phyloP scores from a whole-genome alignment of 2,113 vertebrate species.

The Lynx canadensis region DNA sequence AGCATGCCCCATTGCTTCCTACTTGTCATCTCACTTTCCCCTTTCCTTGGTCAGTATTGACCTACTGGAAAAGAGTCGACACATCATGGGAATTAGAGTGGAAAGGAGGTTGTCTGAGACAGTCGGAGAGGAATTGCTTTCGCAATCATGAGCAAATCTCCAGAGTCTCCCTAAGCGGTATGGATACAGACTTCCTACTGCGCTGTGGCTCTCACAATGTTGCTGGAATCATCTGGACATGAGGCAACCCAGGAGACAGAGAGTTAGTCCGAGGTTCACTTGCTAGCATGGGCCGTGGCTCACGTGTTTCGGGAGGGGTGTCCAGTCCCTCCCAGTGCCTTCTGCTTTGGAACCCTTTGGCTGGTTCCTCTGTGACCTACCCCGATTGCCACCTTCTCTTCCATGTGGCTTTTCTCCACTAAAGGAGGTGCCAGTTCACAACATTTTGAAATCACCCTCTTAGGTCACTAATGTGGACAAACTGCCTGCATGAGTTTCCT shows the following conservation, averaged over 20 bases:
- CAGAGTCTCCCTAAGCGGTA: accelerated
- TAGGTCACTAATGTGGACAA: too few relatives aligned
- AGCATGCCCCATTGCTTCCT: accelerated
- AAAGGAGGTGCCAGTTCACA: neutral
- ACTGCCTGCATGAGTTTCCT: neutral
- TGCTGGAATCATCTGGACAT: accelerated
- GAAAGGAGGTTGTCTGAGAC: too few relatives aligned
- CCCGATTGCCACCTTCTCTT: accelerated
- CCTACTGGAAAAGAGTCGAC: neutral
- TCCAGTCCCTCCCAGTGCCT: accelerated
- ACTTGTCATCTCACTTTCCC: accelerated
- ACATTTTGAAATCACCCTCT: neutral
- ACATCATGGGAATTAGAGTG: accelerated
- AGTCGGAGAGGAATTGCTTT: neutral
- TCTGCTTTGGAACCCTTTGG: neutral
- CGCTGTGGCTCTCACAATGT: accelerated
- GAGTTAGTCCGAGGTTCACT: accelerated
- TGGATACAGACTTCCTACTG: neutral
- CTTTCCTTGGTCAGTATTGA: neutral
- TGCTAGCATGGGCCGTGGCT: accelerated
- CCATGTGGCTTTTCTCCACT: neutral
- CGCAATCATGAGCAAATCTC: accelerated
- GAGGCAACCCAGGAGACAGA: accelerated
- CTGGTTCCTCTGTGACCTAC: neutral
- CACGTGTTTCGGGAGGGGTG: accelerated